Conservation (phyloP, 2,888 invertebrate genomes). For the Hydroisotoma schaefferi region DNA sequence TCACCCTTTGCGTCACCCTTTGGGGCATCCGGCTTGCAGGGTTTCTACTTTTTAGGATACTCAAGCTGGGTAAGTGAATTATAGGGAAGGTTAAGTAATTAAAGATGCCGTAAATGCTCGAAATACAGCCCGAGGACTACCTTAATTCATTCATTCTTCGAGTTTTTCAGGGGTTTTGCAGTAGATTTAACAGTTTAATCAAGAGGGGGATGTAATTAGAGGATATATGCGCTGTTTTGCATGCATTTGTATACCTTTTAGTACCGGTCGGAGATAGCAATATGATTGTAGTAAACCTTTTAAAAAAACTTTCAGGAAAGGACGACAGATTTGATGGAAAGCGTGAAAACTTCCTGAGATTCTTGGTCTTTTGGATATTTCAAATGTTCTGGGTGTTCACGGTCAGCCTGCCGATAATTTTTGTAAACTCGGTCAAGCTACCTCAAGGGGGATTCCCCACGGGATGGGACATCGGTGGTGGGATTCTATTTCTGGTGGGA, state of each 20-base stretch:
- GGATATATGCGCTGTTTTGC: too few species aligned
- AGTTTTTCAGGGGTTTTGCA: too few species aligned
- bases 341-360: slow-evolving; percentile 76
- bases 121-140: too few species aligned
- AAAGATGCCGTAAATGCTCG: too few species aligned
- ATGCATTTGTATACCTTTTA: too few species aligned
- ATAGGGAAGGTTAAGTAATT: too few species aligned
- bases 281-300: background rate
- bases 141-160: too few species aligned
- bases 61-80: slow-evolving; percentile 67
- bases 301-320: slow-evolving; percentile 52
- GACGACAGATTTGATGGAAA: slow-evolving; percentile 88
- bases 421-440: slow-evolving; percentile 71
- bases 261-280: too few species aligned
- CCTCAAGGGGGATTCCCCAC: slow-evolving; percentile 57
- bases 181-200: too few species aligned
- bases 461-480: slow-evolving; percentile 70
- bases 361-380: slow-evolving; percentile 91
- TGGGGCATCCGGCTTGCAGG: slow-evolving; percentile 85
- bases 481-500: slow-evolving; percentile 78
- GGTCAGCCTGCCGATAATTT: slow-evolving; percentile 86
- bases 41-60: slow-evolving; percentile 82
- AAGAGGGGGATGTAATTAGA: too few species aligned
- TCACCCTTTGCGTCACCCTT: slow-evolving; percentile 78
- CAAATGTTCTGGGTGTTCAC: slow-evolving; percentile 88